Evolutionary conservation across 2,888 invertebrate species (phyloP), one percentile per base, ranked within the genome.

Genomic region (Mesorhabditis spiculigera): DNA sequence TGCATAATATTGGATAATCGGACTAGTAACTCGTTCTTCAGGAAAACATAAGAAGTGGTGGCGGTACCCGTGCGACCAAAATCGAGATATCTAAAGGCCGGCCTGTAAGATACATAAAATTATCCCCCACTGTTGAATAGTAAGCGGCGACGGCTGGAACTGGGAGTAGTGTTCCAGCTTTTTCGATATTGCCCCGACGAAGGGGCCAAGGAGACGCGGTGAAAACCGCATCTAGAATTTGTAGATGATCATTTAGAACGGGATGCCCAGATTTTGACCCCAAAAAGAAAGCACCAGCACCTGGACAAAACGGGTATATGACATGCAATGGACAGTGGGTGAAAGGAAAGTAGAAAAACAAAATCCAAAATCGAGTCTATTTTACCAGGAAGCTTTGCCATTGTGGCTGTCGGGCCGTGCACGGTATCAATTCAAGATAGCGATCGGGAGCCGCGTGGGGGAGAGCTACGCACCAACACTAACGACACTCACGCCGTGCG

Each of bases 1-100:
- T 84, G 95, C 97, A 98, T 98, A 84, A 98, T 98, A 87, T 98
- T 98, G 68, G 98, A 95, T 85, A 98, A 88, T 72, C 98, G 91
- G n/a, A 6, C 86, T n/a, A 97, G 96, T 71, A 98, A 89, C 88
- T 98, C 98, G 87, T 97, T 95, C 71, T 94, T 90, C 5, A 98
- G 90, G 87, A 98, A 98, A 79, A 93, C 90, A 86, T 91, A 97
- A 0, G 96, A 97, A 86, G 93, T 93, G 81, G 91, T 91, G 87
- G 95, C 86, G 5, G 82, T 82, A 45, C 85, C 85, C 69, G 77
- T 76, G 45, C 81, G 77, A 93, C 96, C 96, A 87, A 96, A 96
- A 90, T 96, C 95, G 87, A 95, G 92, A 89, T 84, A 84, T 62
- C 63, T 63, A 16, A 8, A 63, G 28, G 28, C 28, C 1, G 28